A percentile compares a stretch with the other conserved stretches of the same genome.
phyloP scores from a whole-genome alignment of 2,113 vertebrate genomes.

The human (Homo sapiens) region GRCh38 chr3:120392501-120393000 shows the following conservation, averaged over 20 bases:
- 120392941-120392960: neutral
- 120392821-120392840: neutral
- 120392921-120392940: neutral
- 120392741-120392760: neutral
- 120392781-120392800: neutral
- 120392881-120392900: conserved; percentile 9
- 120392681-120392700: neutral
- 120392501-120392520: neutral
- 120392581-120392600: neutral
- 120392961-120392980: neutral
- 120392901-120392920: neutral
- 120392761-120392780: neutral
- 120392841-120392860: conserved; percentile 14
- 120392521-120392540: neutral
- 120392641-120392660: neutral
- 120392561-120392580: neutral
- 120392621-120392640: neutral
- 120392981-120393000: neutral
- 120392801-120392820: neutral
- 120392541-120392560: neutral
- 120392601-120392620: neutral
- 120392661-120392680: neutral
- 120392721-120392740: neutral
- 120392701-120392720: neutral
- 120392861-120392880: neutral